These are phyloP conservation scores for Ptilorrhoa leucosticta DNA, from an alignment of 2,113 vertebrate species.

Conservation along the genomic window DNA sequence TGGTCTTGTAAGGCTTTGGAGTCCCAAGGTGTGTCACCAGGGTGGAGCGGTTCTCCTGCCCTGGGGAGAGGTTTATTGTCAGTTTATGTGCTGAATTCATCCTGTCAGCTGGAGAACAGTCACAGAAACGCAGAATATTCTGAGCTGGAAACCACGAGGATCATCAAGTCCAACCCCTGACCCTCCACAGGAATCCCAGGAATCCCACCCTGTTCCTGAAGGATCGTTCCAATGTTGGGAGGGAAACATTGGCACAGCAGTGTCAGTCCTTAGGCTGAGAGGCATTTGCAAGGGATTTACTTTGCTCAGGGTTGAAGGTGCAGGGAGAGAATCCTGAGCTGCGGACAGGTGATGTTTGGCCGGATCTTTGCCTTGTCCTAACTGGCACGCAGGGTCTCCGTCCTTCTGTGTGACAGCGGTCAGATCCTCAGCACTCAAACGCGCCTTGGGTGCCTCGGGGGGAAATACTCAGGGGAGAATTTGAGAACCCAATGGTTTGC, in stretches of 20 bases:
- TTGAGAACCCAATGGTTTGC: neutral
- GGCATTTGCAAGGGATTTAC: neutral
- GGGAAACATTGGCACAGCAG: neutral
- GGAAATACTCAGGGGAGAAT: neutral
- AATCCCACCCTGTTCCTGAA: no score
- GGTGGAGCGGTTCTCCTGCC: neutral
- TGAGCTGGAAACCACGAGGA: neutral
- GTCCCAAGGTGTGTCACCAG: neutral
- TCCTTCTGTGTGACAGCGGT: neutral
- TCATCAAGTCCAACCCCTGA: neutral
- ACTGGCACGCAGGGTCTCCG: neutral
- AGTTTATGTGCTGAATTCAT: neutral
- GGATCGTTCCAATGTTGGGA: accelerated
- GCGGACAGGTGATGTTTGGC: neutral
- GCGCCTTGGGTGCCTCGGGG: neutral
- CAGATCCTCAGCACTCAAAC: neutral
- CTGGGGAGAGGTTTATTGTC: no score
- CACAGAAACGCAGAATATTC: neutral
- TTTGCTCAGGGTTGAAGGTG: neutral
- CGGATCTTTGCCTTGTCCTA: neutral
- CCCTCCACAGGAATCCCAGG: neutral
- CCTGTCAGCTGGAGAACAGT: neutral
- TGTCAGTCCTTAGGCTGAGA: neutral
- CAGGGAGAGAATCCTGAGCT: neutral
- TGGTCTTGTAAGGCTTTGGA: neutral